Conservation (phyloP, 2,888 invertebrate species). For the Amphipyra tragopoginis region DNA sequence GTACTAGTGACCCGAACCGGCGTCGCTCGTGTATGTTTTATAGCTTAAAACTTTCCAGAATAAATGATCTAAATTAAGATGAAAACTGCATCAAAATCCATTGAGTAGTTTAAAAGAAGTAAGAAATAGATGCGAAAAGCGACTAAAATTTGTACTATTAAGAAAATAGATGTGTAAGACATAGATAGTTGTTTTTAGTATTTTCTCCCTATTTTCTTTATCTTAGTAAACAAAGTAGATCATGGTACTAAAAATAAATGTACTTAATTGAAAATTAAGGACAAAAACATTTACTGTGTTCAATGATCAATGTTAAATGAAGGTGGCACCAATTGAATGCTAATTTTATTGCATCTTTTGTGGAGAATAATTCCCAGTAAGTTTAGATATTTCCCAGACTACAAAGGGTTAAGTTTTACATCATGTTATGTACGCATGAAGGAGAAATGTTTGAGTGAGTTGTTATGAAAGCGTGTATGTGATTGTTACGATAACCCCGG, state of each 20-base stretch:
- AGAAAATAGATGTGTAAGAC: constrained; percentile 14
- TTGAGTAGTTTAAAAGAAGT: no score
- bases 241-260: no score
- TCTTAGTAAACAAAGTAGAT: constrained; percentile 11
- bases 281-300: neutral
- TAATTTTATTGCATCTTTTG: no score
- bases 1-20: no score
- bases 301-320: constrained; percentile 12
- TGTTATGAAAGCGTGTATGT: neutral
- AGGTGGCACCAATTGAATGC: neutral
- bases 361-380: neutral
- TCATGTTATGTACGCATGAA: neutral
- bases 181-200: neutral
- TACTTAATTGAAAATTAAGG: no score
- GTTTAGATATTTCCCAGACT: neutral
- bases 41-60: no score
- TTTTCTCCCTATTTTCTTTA: constrained; percentile 12
- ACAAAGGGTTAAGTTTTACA: neutral
- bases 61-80: no score
- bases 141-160: no score
- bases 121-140: no score
- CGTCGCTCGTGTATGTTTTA: no score
- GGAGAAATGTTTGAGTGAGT: constrained; percentile 1
- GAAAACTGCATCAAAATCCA: no score
- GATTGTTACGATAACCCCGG: constrained; percentile 26